Evolutionary conservation across 2,888 invertebrate species (phyloP).

Genomic region (Norana najaformis): DNA sequence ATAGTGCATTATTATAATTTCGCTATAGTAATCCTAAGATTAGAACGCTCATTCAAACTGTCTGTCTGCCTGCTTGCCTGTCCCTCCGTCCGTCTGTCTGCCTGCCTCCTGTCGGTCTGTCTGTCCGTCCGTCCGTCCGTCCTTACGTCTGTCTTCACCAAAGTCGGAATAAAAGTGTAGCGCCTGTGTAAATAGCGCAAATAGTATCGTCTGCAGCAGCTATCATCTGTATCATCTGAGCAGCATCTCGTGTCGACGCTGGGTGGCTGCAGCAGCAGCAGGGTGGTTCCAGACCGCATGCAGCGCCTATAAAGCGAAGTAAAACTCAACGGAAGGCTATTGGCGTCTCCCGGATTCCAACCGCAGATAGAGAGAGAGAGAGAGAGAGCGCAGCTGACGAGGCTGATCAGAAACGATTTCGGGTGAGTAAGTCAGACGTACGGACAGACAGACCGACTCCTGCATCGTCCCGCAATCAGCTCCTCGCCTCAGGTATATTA

Average conservation of each 20-base stretch:
- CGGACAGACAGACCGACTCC: neutral
- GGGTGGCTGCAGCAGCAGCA: neutral
- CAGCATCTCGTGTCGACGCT: neutral
- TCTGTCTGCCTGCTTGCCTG: neutral
- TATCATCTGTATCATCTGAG: neutral
- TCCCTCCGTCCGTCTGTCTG: no score
- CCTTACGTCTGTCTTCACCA: neutral
- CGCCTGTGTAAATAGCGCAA: neutral
- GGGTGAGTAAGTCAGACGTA: neutral
- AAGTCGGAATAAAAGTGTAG: neutral
- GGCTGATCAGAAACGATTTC: neutral
- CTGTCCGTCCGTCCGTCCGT: neutral
- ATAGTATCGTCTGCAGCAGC: neutral
- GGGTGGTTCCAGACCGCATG: neutral
- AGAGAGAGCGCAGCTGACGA: neutral
- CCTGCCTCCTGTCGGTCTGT: neutral
- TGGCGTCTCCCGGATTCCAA: neutral
- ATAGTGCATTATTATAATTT: no score
- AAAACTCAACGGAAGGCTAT: neutral
- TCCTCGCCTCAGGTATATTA: neutral
- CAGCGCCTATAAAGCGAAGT: neutral
- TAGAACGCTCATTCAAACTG: no score
- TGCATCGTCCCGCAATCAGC: neutral
- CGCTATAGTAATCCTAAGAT: no score
- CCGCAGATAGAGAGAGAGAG: neutral